Conservation (phyloP, 2,113 vertebrate genomes). For the Leiothrix lutea region DNA sequence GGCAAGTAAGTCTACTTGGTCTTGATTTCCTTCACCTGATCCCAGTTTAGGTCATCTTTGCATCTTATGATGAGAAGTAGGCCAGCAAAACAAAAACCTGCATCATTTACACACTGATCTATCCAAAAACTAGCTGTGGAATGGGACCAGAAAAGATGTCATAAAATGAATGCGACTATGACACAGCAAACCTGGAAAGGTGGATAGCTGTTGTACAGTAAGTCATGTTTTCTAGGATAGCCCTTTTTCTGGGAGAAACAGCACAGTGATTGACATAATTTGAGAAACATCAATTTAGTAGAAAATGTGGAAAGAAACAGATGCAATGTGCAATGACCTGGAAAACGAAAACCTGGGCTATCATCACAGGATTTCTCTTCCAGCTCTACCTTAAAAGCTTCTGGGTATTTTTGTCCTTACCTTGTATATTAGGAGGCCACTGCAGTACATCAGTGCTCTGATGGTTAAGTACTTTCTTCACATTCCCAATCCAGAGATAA, state of each 20-base stretch:
- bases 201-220: neutral
- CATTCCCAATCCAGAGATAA: neutral
- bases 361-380: neutral
- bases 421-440: neutral
- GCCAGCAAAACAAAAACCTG: neutral
- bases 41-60: neutral
- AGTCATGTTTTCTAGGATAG: neutral
- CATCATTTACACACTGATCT: neutral
- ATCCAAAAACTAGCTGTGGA: neutral
- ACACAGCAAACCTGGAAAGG: neutral
- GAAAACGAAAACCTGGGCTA: neutral
- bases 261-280: neutral
- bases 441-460: neutral
- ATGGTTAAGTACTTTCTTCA: neutral
- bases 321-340: neutral
- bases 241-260: neutral
- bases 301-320: neutral
- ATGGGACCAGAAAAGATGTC: neutral
- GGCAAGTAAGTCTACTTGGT: neutral
- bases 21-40: neutral
- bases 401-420: neutral
- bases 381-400: neutral
- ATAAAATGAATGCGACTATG: neutral
- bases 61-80: neutral
- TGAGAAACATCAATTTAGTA: neutral